Evolutionary conservation across 2,797 vertebrate genomes (phyloP).

Genomic region (Diplodus sargus): DNA sequence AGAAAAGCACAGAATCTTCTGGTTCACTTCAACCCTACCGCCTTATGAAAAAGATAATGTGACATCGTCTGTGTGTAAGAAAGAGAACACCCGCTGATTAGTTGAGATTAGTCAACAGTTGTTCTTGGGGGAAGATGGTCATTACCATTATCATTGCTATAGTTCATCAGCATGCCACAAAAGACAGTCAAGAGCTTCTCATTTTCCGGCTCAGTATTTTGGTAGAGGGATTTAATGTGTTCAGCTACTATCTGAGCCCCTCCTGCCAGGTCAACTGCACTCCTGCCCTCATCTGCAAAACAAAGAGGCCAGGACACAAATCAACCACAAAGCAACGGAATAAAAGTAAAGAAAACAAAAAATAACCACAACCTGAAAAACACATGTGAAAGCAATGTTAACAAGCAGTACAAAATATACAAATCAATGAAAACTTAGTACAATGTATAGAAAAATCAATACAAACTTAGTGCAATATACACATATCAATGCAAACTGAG

Average conservation of each 20-base stretch:
- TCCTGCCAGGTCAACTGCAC: conserved; percentile 98
- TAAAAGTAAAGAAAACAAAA: conserved; percentile 51
- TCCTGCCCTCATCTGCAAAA: conserved; percentile 99
- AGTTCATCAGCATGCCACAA: conserved; percentile 99
- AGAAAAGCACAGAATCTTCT: conserved; percentile 27
- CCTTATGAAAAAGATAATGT: conserved; percentile 5
- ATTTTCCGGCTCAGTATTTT: conserved; percentile 97
- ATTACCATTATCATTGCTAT: conserved; percentile 99
- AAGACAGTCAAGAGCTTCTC: conserved; percentile 99
- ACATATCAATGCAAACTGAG: conserved; percentile 63
- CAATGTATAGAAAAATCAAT: conserved; percentile 35
- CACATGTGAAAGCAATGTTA: conserved; percentile 61
- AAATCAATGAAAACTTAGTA: conserved; percentile 45
- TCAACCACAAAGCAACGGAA: conserved; percentile 81
- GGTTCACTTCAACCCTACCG: conserved; percentile 31
- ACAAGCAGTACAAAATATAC: conserved; percentile 49
- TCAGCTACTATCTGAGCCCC: conserved; percentile 98
- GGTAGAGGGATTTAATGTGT: conserved; percentile 96
- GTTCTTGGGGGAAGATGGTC: conserved; percentile 81
- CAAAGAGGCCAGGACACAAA: conserved; percentile 97
- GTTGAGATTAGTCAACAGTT: conserved; percentile 66
- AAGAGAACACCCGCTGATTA: conserved; percentile 68
- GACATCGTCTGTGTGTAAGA: conserved; percentile 46
- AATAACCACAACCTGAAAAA: conserved; percentile 67
- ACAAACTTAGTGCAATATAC: conserved; percentile 23